These are phyloP conservation scores for Saccopteryx leptura DNA, from an alignment of 2,113 vertebrate genomes.

Conservation along the genomic window DNA sequence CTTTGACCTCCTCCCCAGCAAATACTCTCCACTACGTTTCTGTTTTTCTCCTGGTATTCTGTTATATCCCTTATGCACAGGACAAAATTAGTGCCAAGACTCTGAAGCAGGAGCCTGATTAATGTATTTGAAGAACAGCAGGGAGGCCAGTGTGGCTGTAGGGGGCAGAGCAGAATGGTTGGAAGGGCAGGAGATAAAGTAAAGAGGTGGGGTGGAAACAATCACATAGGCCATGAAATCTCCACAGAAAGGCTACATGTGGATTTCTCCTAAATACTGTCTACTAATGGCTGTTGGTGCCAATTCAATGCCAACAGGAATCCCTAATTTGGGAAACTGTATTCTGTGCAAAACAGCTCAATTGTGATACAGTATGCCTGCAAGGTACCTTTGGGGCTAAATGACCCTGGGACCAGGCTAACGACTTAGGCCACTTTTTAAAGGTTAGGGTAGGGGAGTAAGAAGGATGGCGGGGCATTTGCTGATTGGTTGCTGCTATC, in stretches of 20 bases:
- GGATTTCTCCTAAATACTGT: background rate
- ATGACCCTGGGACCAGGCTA: background rate
- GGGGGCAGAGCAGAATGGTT: background rate
- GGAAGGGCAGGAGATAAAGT: background rate
- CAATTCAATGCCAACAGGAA: background rate
- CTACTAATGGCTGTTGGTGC: background rate
- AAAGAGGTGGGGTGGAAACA: background rate
- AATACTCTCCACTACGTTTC: background rate
- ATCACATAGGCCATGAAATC: background rate
- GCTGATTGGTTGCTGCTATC: no score
- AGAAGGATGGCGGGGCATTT: no score
- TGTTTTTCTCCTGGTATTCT: background rate
- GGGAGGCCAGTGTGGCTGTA: background rate
- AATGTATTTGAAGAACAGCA: background rate
- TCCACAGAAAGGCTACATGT: no score
- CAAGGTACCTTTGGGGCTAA: background rate
- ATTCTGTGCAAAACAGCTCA: background rate
- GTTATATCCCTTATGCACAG: background rate
- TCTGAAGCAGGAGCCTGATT: background rate
- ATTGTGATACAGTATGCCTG: background rate
- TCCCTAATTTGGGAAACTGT: background rate
- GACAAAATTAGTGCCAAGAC: background rate
- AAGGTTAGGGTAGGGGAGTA: no score
- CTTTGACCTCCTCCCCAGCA: background rate
- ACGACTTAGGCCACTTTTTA: no score